phyloP scores from a whole-genome alignment of 2,113 vertebrate species.

The Speoplatyrhinus poulsoni region DNA sequence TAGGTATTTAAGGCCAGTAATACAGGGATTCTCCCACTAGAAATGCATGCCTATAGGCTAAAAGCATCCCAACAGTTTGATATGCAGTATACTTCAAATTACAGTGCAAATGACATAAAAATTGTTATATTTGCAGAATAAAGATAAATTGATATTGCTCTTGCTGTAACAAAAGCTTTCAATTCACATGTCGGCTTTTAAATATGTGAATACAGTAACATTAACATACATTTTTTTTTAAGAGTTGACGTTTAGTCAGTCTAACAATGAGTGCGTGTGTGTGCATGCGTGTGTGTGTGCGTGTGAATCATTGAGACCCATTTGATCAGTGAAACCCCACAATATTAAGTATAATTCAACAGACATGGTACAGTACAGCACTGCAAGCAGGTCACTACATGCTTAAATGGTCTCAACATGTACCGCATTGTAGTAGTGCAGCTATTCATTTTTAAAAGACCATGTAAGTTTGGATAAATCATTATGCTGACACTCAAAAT shows the following conservation, averaged over 20 bases:
- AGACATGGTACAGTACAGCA: slow-evolving; percentile 10
- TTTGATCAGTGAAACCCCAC: slow-evolving; percentile 1
- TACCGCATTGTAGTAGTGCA: not conserved
- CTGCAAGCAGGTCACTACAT: slow-evolving; percentile 12
- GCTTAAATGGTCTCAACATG: slow-evolving; percentile 15
- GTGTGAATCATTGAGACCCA: not conserved
- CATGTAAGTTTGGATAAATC: too few species aligned
- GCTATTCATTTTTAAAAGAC: not conserved
- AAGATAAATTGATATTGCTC: too few species aligned
- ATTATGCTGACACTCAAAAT: not conserved
- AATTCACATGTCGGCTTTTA: not conserved
- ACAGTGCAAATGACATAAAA: too few species aligned
- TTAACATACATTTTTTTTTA: not conserved
- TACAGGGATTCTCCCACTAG: not conserved
- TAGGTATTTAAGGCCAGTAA: slow-evolving; percentile 23
- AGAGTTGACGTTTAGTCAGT: not conserved
- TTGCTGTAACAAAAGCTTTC: not conserved
- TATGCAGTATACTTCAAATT: not conserved
- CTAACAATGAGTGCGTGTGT: not conserved
- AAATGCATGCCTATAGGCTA: not conserved
- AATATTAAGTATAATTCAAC: slow-evolving; percentile 8
- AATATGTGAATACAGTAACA: not conserved
- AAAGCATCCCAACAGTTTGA: not conserved
- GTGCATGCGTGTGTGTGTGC: not conserved
- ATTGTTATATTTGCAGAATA: too few species aligned